phyloP scores from a whole-genome alignment of 2,113 vertebrate genomes.

The Agelaius phoeniceus region DNA sequence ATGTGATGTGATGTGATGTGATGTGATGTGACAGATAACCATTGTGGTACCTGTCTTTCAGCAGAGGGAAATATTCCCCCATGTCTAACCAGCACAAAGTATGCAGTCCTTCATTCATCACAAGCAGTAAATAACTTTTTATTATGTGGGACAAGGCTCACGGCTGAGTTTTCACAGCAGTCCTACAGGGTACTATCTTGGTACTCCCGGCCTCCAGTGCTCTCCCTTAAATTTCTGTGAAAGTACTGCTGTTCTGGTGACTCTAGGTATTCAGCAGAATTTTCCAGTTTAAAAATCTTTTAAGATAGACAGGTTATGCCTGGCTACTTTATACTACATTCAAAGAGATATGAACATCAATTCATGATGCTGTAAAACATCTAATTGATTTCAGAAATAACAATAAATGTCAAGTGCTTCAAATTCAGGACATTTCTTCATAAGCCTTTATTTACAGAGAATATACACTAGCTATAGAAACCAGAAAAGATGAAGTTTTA shows the following conservation, averaged over 20 bases:
- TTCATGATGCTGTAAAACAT: neutral
- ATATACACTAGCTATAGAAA: neutral
- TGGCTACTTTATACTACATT: neutral
- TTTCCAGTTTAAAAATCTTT: neutral
- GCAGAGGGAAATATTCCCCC: neutral
- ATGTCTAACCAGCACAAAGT: neutral
- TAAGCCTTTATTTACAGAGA: neutral
- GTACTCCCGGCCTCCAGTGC: neutral
- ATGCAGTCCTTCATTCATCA: neutral
- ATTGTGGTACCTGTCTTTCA: neutral
- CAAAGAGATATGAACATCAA: neutral
- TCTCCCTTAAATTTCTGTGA: neutral
- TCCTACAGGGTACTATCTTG: neutral
- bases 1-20: neutral
- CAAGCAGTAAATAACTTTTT: neutral
- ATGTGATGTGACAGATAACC: neutral
- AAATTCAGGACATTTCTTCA: neutral
- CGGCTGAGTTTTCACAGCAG: neutral
- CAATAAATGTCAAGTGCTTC: neutral
- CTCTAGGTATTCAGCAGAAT: neutral
- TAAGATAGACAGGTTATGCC: neutral
- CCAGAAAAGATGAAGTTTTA: neutral
- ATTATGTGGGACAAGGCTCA: neutral
- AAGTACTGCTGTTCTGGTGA: neutral
- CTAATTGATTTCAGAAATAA: neutral